These are phyloP conservation scores for Molanna angustata DNA, from an alignment of 2,888 invertebrate genomes.

Conservation along the genomic window DNA sequence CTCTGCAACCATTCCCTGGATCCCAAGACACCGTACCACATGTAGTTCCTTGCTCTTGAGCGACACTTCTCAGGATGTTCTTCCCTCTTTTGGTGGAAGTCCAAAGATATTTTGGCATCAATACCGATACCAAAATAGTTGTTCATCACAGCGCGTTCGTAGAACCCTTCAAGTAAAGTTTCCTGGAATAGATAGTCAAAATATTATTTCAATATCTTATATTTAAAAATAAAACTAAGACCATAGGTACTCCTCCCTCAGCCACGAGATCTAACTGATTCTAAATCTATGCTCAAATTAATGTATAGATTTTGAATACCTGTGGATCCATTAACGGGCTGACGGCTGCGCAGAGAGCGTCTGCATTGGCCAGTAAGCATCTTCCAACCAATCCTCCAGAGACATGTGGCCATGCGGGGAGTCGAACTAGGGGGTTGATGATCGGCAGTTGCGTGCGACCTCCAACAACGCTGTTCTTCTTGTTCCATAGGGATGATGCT, in stretches of 20 bases:
- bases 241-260: no score
- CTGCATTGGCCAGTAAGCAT: constrained; percentile 92
- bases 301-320: no score
- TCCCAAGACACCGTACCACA: constrained; percentile 88
- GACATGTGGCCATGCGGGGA: constrained; percentile 86
- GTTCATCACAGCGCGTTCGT: constrained; percentile 96
- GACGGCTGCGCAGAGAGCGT: constrained; percentile 94
- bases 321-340: constrained; percentile 93
- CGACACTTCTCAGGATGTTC: constrained; percentile 96
- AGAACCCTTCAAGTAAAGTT: constrained; percentile 81
- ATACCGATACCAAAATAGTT: constrained; percentile 99
- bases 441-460: constrained; percentile 75
- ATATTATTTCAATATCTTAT: no score
- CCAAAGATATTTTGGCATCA: constrained; percentile 95
- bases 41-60: constrained; percentile 90
- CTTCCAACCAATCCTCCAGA: constrained; percentile 89
- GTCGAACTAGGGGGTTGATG: constrained; percentile 82
- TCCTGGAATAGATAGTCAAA: no score
- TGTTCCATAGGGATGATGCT: constrained; percentile 52
- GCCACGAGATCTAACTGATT: no score
- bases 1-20: constrained; percentile 82
- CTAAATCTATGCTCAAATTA: no score
- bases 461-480: constrained; percentile 51
- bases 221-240: no score
- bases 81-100: constrained; percentile 95